These are phyloP conservation scores for Salticus scenicus DNA, from an alignment of 2,888 invertebrate genomes.

Conservation along the genomic window DNA sequence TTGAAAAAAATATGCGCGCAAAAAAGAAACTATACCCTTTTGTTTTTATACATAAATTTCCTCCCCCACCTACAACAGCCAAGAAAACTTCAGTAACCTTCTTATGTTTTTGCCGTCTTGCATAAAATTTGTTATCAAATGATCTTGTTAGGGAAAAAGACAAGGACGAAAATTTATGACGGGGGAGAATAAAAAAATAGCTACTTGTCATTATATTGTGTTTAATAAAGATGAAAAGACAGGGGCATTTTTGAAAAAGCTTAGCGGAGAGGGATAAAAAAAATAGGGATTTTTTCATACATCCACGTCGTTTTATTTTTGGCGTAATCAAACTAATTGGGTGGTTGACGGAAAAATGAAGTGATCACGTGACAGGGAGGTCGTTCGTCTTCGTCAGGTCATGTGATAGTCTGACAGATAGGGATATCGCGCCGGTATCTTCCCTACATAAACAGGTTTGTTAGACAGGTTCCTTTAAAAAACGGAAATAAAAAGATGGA, in stretches of 20 bases:
- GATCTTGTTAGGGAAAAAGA: constrained; percentile 69
- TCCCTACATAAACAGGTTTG: constrained; percentile 16
- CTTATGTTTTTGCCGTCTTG: constrained; percentile 45
- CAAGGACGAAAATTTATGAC: constrained; percentile 9
- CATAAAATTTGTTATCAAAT: constrained; percentile 67
- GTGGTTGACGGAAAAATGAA: constrained; percentile 66
- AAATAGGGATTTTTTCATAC: background rate
- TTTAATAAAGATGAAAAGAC: constrained; percentile 69
- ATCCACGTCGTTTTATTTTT: constrained; percentile 51
- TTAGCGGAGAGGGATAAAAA: constrained; percentile 4
- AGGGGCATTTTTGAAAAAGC: constrained; percentile 59
- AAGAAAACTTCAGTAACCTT: constrained; percentile 28
- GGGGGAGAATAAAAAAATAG: constrained; percentile 28
- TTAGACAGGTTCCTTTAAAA: background rate
- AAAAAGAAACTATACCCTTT: constrained; percentile 41
- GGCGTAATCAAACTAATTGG: constrained; percentile 68
- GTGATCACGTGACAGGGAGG: constrained; percentile 67
- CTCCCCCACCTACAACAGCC: background rate
- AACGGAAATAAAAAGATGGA: background rate
- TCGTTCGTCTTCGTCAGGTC: constrained; percentile 69
- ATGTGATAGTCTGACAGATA: constrained; percentile 63
- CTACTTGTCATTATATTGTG: constrained; percentile 69
- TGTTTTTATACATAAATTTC: constrained; percentile 53
- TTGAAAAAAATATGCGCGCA: constrained; percentile 27
- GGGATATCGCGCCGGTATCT: constrained; percentile 44